phyloP scores from a whole-genome alignment of 2,113 vertebrate species.

The Oreochromis tanganicae region DNA sequence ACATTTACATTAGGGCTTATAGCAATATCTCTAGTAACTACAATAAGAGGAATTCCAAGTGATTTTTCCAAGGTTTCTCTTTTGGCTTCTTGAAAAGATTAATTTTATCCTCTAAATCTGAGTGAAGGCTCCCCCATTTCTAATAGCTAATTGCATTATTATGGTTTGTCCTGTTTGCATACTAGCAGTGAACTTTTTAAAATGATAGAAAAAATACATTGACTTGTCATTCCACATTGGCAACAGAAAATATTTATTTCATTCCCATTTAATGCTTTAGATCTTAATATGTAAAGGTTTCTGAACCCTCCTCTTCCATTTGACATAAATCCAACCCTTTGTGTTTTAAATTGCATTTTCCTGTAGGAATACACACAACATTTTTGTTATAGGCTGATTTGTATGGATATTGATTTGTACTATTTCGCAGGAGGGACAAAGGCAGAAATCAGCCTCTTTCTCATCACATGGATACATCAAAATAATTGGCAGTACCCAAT shows the following conservation, averaged over 20 bases:
- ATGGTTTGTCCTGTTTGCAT: not conserved
- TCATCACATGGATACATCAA: slow-evolving; percentile 51
- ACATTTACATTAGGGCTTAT: not conserved
- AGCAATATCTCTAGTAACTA: not conserved
- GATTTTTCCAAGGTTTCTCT: slow-evolving; percentile 4
- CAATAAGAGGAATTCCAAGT: not conserved
- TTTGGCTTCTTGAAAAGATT: slow-evolving; percentile 13
- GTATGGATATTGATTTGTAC: slow-evolving; percentile 34
- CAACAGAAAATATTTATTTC: not conserved
- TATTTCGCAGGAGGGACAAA: slow-evolving; percentile 13
- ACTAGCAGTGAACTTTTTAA: not conserved
- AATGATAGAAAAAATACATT: not conserved
- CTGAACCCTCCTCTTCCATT: not conserved
- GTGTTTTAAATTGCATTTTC: not conserved
- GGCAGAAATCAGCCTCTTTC: slow-evolving; percentile 27
- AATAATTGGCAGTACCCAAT: slow-evolving; percentile 59
- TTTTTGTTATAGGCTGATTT: slow-evolving; percentile 26
- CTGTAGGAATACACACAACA: not conserved
- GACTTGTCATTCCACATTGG: not conserved
- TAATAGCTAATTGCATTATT: slow-evolving; percentile 35
- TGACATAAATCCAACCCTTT: not conserved
- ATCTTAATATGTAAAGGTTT: not conserved
- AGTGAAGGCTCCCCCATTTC: slow-evolving; percentile 39
- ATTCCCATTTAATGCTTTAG: not conserved
- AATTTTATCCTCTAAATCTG: slow-evolving; percentile 44